phyloP scores from a whole-genome alignment of 2,888 invertebrate genomes.

The Seira musarum region DNA sequence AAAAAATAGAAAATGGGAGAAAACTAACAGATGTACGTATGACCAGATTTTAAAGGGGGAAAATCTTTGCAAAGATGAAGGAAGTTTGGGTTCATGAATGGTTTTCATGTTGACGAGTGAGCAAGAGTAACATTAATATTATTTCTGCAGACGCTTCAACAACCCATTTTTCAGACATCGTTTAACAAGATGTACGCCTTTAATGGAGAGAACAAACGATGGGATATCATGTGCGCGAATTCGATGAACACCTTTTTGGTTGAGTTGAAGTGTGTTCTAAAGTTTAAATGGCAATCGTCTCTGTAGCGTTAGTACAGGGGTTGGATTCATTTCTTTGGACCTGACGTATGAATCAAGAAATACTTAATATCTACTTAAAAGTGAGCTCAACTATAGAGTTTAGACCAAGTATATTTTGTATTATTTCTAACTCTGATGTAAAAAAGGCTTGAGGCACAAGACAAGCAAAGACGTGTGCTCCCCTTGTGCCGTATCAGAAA shows the following conservation, averaged over 20 bases:
- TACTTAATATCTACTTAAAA: too few relatives aligned
- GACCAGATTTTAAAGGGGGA: neutral
- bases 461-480: constrained; percentile 12
- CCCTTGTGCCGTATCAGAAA: constrained; percentile 32
- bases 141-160: constrained; percentile 34
- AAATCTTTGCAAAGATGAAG: neutral
- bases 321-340: too few relatives aligned
- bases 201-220: constrained; percentile 24
- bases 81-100: too few relatives aligned
- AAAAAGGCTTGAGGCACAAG: constrained; percentile 30
- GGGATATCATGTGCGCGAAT: neutral
- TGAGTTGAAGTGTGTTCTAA: neutral
- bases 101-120: neutral
- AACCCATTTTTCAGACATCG: constrained; percentile 48
- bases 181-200: constrained; percentile 24
- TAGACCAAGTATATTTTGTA: neutral
- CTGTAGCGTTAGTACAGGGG: neutral
- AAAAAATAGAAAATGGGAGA: constrained; percentile 21
- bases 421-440: neutral
- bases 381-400: too few relatives aligned
- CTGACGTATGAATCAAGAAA: neutral
- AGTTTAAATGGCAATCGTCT: neutral
- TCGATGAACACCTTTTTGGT: neutral
- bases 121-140: constrained; percentile 44
- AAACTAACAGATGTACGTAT: constrained; percentile 17